Evolutionary conservation across 2,888 invertebrate genomes (phyloP), one percentile per base, ranked within the genome.

Genomic region (Patella caerulea): DNA sequence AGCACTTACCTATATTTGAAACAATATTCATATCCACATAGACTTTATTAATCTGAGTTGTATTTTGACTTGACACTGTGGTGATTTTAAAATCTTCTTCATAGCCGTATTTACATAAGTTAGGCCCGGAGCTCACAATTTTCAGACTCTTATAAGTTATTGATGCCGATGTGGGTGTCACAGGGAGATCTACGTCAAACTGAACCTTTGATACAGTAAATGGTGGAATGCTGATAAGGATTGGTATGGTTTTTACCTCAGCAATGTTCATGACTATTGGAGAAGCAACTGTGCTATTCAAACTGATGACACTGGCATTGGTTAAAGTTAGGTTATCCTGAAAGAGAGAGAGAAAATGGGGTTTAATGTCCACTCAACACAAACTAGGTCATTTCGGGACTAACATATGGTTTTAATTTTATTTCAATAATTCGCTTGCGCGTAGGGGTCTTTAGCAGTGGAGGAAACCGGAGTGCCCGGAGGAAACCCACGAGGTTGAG

Each of bases 1-100:
- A 45, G 45, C 7, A 2, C 72, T 74, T 81, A 88, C 91, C 89
- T 76, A 88, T 82, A 80, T 91, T 90, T 45, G 89, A 88, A 11
- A 90, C 81, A 15, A 88, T 83, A 59, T 88, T 88, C 2, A 90
- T 55, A 74, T 86, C 83, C 1, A 87, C 52, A 53, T 73, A 79
- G 0, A 79, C 88, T 19, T 82, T 81, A 75, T 87, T 86, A 24
- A 83, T 82, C 81, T 90, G 88, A 55, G 87, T 82, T 9, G 80
- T 85, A 29, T 80, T 81, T 7, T 82, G 70, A 1, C 85, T 79
- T 19, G 86, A 86, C 29, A 84, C 85, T 75, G 79, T 83, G 0
- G 78, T 76, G 1, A 84, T 80, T 2, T 73, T 81, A 54, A 82
- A 84, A 3, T 76, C 78, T 15, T 82, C 74, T 9, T 74, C 73